phyloP scores from a whole-genome alignment of 2,888 invertebrate genomes.

The Drymonia ruficornis region DNA sequence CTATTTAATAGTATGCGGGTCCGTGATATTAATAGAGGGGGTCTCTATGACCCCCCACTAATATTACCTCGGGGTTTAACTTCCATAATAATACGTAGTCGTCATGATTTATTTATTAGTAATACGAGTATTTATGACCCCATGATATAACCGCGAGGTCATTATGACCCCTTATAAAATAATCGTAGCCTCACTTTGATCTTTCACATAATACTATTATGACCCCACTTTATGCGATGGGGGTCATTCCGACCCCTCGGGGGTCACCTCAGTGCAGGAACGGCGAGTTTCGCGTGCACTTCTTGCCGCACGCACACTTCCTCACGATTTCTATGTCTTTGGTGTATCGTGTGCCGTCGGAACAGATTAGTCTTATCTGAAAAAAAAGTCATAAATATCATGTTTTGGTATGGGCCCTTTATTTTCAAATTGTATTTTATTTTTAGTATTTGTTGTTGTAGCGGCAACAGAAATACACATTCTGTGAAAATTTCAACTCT shows the following conservation, averaged over 20 bases:
- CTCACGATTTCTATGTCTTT: conserved; percentile 98
- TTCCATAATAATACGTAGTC: not conserved
- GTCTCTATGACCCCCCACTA: not conserved
- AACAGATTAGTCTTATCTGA: conserved; percentile 95
- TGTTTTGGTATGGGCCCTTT: no score
- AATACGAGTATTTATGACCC: not conserved
- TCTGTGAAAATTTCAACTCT: no score
- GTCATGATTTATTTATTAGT: not conserved
- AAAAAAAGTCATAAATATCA: conserved; percentile 34
- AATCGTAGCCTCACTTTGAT: no score
- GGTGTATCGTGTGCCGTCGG: conserved; percentile 96
- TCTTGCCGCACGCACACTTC: conserved; percentile 97
- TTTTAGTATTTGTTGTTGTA: no score
- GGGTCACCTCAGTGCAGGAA: conserved; percentile 56
- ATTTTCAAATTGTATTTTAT: no score
- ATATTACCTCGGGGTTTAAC: not conserved
- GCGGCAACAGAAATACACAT: no score
- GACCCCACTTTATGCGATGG: not conserved
- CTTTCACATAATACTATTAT: no score
- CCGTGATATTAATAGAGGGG: no score
- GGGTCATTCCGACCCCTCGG: conserved; percentile 1
- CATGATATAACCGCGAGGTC: not conserved
- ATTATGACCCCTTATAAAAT: not conserved
- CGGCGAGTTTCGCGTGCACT: conserved; percentile 83
- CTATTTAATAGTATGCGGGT: no score